These are phyloP conservation scores for Rosalia funebris DNA, from an alignment of 2,888 invertebrate species.

Conservation along the genomic window DNA sequence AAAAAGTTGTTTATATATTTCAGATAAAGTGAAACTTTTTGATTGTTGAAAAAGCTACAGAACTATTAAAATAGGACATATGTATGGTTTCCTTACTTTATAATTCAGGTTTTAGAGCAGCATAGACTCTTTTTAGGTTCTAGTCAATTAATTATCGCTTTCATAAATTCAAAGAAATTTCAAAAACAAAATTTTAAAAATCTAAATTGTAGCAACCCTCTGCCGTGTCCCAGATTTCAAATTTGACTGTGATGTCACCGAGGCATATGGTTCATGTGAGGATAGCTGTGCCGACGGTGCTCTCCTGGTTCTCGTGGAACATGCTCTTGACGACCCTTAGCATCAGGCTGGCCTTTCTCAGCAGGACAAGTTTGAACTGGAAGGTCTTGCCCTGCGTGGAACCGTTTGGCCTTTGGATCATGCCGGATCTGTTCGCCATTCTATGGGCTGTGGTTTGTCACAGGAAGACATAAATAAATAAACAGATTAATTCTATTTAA, in stretches of 20 bases:
- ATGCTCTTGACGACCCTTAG: conserved; percentile 99
- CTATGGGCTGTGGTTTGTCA: background rate
- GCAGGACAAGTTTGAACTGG: conserved; percentile 98
- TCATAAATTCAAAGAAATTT: too few relatives aligned
- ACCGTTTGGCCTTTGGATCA: conserved; percentile 93
- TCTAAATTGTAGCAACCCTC: conserved; percentile 70
- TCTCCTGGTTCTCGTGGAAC: conserved; percentile 99
- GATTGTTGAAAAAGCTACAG: too few relatives aligned
- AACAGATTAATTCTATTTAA: too few relatives aligned
- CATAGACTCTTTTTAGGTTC: too few relatives aligned
- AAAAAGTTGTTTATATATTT: too few relatives aligned
- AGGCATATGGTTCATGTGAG: conserved; percentile 99
- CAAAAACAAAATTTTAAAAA: background rate
- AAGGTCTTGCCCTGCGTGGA: conserved; percentile 96
- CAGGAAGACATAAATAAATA: too few relatives aligned
- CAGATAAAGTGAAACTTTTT: too few relatives aligned
- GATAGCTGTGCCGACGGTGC: conserved; percentile 98
- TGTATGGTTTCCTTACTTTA: too few relatives aligned
- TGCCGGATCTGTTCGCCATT: conserved; percentile 72
- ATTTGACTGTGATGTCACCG: conserved; percentile 99
- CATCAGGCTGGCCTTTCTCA: conserved; percentile 99
- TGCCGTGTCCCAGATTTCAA: conserved; percentile 99
- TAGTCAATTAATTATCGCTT: too few relatives aligned
- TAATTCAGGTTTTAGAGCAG: too few relatives aligned
- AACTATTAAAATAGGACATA: too few relatives aligned